Base-by-base conservation (phyloP, 2,797 vertebrate genomes). In the Urophycis tenuis region DNA sequence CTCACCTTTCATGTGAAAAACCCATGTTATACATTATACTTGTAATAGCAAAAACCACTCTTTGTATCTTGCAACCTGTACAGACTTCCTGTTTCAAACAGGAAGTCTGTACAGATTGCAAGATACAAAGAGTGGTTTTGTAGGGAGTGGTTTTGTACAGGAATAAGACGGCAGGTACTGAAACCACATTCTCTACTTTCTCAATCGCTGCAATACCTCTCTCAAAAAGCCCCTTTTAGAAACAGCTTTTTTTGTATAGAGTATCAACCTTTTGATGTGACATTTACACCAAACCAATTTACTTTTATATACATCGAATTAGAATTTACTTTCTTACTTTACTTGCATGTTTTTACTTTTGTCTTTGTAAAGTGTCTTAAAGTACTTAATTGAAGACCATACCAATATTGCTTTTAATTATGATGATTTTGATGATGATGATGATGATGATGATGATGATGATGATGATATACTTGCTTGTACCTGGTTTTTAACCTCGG, bases 401-500 rank as follows among this genome's bases (percentile, higher is more conserved):
- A 64, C n/a, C 53, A 29, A 64, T 11, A 64, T 64, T 25, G 7
- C 10, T 10, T 64, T 64, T 53, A 11, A 25, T 25, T 11, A 64
- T 53, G 19, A 53, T 53, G 19, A 22, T 22, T 5, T 8, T 39
- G 36, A 39, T 4, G 36, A 39, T 39, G 34, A 35, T 35, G 34
- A 35, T 3, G 6, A 39, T 39, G 6, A 45, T 15, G 12, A 15
- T 45, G 12, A 14, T 1, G n/a, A 25, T 64, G 8, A 12, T 29
- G n/a, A 67, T 67, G 60, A 67, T 11, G 60, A 30, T 67, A 29
- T 14, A 29, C 60, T 29, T 10, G 25, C 25, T 11, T 11, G 30
- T 74, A 96, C 96, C 95, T 97, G 96, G 78, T 88, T 87, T 84
- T 96, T 97, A 74, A 97, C 96, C 0, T 73, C 41, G 0, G 96